Base-by-base conservation (phyloP, 2,113 vertebrate species). In the Takifugu bimaculatus region DNA sequence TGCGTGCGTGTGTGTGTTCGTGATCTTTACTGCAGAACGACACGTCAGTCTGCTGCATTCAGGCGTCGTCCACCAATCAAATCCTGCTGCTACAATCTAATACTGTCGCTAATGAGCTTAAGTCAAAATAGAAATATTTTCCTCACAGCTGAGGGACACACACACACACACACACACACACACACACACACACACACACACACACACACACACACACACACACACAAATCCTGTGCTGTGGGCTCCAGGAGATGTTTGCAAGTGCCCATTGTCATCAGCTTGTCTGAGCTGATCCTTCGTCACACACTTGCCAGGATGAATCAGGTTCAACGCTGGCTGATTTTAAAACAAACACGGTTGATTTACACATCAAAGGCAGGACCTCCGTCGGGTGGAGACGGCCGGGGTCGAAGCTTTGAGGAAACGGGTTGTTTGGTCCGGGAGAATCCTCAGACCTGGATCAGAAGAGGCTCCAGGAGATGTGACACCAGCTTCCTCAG, bases 201-300 rank as follows among this genome's bases (percentile, higher is more conserved):
- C n/a, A n/a, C n/a, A n/a, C n/a, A n/a, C n/a, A n/a, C n/a, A n/a
- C n/a, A n/a, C n/a, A n/a, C n/a, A n/a, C n/a, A n/a, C n/a, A n/a
- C n/a, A n/a, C n/a, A n/a, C n/a, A 53, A 35, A 29, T 52, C 44
- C 64, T 50, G 43, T 42, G 14, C 62, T 5, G 56, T 32, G 62
- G 50, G 64, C 78, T 68, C 54, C 67, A 56, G 84, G 79, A 75
- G 60, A 50, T 70, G 76, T 80, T 59, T 20, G 50, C 66, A 83
- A 83, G 76, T 66, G 74, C 70, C 84, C 70, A 69, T 74, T 80
- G 70, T 84, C 79, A 91, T 91, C 89, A 87, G 83, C 89, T 91
- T 91, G 87, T 90, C 78, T 74, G 72, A 84, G 72, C 68, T 72
- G 66, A 27, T 32, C 68, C 73, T 87, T 88, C 86, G 79, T 88